Percentiles rank a stretch among this genome's conserved stretches.
Evolutionary conservation across 2,888 invertebrate species (phyloP).

Genomic region (Limnephilus lunatus): DNA sequence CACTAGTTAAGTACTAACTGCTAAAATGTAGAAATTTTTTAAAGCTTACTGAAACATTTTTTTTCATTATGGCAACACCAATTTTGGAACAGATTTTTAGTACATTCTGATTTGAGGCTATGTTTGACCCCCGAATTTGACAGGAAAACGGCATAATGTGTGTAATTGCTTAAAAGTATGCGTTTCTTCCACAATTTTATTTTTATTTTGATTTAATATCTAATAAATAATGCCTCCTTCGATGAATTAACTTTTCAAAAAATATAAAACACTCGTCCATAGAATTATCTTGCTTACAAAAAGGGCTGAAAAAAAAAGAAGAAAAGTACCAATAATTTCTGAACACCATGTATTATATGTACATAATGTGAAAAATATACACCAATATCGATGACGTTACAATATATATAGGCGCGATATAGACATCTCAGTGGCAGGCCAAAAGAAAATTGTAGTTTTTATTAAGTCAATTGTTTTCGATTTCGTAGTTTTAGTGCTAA

Average conservation of each 20-base stretch:
- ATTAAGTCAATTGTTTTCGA: too few relatives aligned
- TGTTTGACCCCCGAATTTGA: not conserved
- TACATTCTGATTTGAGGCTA: not conserved
- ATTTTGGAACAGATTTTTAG: not conserved
- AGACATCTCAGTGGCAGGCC: too few relatives aligned
- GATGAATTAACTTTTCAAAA: not conserved
- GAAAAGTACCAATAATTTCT: not conserved
- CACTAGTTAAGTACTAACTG: not conserved
- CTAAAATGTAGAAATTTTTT: not conserved
- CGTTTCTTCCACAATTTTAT: not conserved
- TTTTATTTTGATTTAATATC: not conserved
- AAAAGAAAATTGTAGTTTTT: too few relatives aligned
- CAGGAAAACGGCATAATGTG: not conserved
- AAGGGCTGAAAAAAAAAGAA: not conserved
- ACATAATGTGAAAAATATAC: not conserved
- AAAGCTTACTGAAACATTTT: too few relatives aligned
- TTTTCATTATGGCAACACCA: not conserved
- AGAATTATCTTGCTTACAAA: not conserved
- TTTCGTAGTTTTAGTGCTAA: too few relatives aligned
- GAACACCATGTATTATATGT: not conserved
- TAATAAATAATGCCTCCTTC: not conserved
- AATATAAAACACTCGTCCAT: not conserved
- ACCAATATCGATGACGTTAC: not conserved
- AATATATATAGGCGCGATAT: too few relatives aligned
- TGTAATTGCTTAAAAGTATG: not conserved